Evolutionary conservation across 2,113 vertebrate species (phyloP), one percentile per base, ranked within the genome.

Genomic region (Odontesthes bonariensis): DNA sequence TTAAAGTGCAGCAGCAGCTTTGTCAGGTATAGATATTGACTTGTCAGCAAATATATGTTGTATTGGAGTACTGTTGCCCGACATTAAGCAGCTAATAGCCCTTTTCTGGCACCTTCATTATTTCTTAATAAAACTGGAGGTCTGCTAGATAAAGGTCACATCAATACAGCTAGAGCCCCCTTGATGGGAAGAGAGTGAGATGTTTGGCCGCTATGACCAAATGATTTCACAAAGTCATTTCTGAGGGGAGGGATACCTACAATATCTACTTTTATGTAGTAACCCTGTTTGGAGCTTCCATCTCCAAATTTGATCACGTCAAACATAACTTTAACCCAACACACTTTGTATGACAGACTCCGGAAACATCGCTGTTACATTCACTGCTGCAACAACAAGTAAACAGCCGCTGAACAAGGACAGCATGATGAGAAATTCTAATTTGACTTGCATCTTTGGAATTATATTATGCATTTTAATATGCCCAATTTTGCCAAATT

Each of bases 31-130:
- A 62, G 65, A 75, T 82, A 87, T 86, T 87, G 87, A 89, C 87
- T 82, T 75, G 88, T 91, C 89, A 92, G 90, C 89, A 83, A 81
- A 88, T 84, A 65, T 66, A 68, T 77, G 86, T 75, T 61, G 69
- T 69, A 83, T 90, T 84, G 81, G 82, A 91, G 88, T 83, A 91
- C 80, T 83, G 74, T 87, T 92, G 83, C 82, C 85, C 78, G 79
- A 90, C 89, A 93, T 94, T 92, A 90, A 70, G 91, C 81, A 91
- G 85, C 89, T 94, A 94, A 94, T 94, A 91, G 91, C 86, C 91
- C 91, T 89, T 91, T 85, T 86, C 89, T 75, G 88, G 92, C 85
- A 89, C 86, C 83, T 92, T 86, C 88, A 94, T 94, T 92, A 93
- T 89, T 87, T 69, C 85, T 82, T 89, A 90, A 91, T 89, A 87